phyloP scores from a whole-genome alignment of 1,140 invertebrate genomes.

The Pogonomyrmex californicus region DNA sequence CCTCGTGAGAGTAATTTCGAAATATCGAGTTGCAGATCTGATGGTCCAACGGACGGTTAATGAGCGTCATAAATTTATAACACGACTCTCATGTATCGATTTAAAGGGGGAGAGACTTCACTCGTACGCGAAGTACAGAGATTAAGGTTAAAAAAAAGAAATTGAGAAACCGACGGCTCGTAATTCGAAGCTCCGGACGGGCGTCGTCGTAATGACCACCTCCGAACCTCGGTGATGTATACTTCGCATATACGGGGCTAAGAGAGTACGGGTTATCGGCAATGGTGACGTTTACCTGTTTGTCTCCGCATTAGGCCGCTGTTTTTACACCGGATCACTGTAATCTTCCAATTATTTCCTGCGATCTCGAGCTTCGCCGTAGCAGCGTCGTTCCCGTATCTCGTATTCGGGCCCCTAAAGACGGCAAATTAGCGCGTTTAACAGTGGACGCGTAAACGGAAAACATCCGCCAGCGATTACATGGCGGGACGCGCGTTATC shows the following conservation, averaged over 20 bases:
- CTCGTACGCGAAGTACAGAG: neutral
- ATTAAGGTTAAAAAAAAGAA: constrained; percentile 2
- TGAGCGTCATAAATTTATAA: neutral
- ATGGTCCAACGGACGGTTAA: neutral
- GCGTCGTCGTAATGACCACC: constrained; percentile 20
- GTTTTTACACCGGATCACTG: constrained; percentile 11
- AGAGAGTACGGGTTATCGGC: constrained; percentile 27
- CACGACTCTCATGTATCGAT: neutral
- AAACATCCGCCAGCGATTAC: constrained; percentile 26
- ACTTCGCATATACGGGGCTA: neutral
- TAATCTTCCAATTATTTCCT: constrained; percentile 52
- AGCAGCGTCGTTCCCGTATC: neutral
- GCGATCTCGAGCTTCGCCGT: neutral
- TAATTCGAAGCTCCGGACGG: constrained; percentile 3
- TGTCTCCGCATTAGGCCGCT: constrained; percentile 43
- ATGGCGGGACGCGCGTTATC: constrained; percentile 11
- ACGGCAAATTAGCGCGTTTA: constrained; percentile 44
- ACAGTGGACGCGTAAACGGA: constrained; percentile 5
- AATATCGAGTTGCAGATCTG: neutral
- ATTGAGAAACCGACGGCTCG: constrained; percentile 3
- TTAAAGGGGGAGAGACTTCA: neutral
- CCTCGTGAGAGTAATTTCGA: neutral
- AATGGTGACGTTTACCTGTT: constrained; percentile 34
- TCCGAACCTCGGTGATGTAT: neutral
- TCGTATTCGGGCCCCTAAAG: neutral